Evolutionary conservation across 2,113 vertebrate genomes (phyloP), one percentile per base, ranked within the genome.

Genomic region (Hippocampus mohnikei): DNA sequence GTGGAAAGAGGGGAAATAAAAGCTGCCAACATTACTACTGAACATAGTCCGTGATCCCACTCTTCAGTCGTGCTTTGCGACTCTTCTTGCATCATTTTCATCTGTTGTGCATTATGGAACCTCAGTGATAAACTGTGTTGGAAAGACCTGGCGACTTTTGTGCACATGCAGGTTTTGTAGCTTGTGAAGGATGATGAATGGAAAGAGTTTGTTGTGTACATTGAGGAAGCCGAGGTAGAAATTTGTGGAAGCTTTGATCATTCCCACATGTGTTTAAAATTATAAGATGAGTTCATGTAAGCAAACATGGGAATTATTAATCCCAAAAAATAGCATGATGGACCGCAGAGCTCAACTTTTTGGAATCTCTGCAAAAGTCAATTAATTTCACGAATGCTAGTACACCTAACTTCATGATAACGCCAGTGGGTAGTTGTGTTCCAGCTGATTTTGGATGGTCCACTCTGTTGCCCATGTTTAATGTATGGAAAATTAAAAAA

Each of bases 41-140:
- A 53, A 62, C 21, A 75, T 33, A n/a, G 16, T 41, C 8, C n/a
- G 18, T 66, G 46, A 58, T 53, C 13, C 9, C 37, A 33, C 21
- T 70, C 46, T 70, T 70, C 46, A 58, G 27, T 18, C 48, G 33
- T 52, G 29, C 50, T 60, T 70, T 29, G 18, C 46, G 50, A 59
- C 55, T 65, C 10, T 41, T 40, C 40, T 68, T 71, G 52, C 68
- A 69, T 59, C 78, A 73, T 53, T 37, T 67, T 66, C 81, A 84
- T 85, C 83, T 84, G 87, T 63, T 79, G 46, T 25, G 16, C 50
- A 73, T 73, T 37, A 41, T 78, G 77, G 74, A 80, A 74, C 37
- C 40, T 63, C 73, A 66, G 67, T 27, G 55, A 29, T 76, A 60
- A 40, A 42, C 56, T 75, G 52, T 56, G 63, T 66, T 21, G 40